Evolutionary conservation across 2,797 vertebrate species (phyloP), one percentile per base, ranked within the genome.

Genomic region (Garrulus glandarius): DNA sequence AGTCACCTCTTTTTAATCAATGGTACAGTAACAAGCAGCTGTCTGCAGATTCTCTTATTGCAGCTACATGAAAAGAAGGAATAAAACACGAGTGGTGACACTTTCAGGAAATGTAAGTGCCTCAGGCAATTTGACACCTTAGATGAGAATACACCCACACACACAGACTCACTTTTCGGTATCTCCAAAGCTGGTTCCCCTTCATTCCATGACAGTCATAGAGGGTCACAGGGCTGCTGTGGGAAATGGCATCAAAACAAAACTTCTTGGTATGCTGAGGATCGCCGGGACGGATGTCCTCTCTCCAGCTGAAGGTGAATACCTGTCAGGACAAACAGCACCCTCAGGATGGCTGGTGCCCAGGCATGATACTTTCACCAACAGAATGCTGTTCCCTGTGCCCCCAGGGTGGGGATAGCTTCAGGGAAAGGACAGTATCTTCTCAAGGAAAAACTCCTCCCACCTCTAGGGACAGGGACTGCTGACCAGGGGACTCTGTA

Each of bases 181-280:
- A 99, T 96, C 98, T 98, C 99, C 99, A 99, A 76, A 99, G 98
- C 98, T 99, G 99, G 98, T 99, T 99, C 7, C 99, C 99, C 96
- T 98, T 99, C 99, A 99, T 99, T 95, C 99, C 98, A 67, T 99
- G 99, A 57, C 99, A 99, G 97, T 99, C 99, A 12, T 99, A 99
- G 84, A 99, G 98, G 3, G 99, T 99, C 88, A 99, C 98, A 0
- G 98, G 99, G 96, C 99, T 99, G 97, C 97, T 99, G 97, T 98
- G 98, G 39, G 99, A 99, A 84, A 99, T 86, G 61, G 99, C 99
- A 18, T 99, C 99, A 4, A 99, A 99, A 83, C 99, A 99, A 41
- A 99, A 98, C 94, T 99, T 99, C 93, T 99, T 99, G n/a, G 99
- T 98, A 77, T 99, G 99, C 96, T 99, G 98, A 61, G 99, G 99